Conservation (phyloP, 2,797 vertebrate species). For the Melanotaenia trifasciata region DNA sequence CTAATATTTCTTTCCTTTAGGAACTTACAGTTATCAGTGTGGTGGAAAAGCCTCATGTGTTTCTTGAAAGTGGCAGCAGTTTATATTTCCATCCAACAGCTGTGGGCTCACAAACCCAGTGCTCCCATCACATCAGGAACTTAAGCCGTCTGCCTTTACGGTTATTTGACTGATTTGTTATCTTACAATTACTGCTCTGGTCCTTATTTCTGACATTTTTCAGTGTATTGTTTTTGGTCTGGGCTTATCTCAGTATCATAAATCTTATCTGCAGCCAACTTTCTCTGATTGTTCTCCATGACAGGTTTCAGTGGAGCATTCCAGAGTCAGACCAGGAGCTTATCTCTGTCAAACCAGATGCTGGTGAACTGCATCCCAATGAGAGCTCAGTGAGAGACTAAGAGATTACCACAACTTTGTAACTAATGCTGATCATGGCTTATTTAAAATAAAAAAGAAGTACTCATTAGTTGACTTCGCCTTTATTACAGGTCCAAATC, state of each 20-base stretch:
- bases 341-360: constrained; percentile 85
- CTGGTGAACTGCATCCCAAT: constrained; percentile 87
- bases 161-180: constrained; percentile 45
- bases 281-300: constrained; percentile 38
- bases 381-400: constrained; percentile 86
- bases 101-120: constrained; percentile 80
- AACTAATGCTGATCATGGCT: not conserved
- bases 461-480: not conserved
- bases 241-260: constrained; percentile 11
- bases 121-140: constrained; percentile 85
- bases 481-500: constrained; percentile 80
- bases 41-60: constrained; percentile 81
- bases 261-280: constrained; percentile 29
- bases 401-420: constrained; percentile 2
- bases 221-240: constrained; percentile 15
- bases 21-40: constrained; percentile 84
- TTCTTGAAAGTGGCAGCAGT: constrained; percentile 81
- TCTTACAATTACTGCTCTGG: constrained; percentile 9
- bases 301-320: constrained; percentile 90
- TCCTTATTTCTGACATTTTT: constrained; percentile 17
- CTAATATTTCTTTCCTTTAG: constrained; percentile 54
- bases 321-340: constrained; percentile 70
- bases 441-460: not conserved
- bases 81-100: constrained; percentile 89
- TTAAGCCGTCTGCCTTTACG: constrained; percentile 83